Evolutionary conservation across 2,888 invertebrate species (phyloP).

Genomic region (Leucozona laternaria): DNA sequence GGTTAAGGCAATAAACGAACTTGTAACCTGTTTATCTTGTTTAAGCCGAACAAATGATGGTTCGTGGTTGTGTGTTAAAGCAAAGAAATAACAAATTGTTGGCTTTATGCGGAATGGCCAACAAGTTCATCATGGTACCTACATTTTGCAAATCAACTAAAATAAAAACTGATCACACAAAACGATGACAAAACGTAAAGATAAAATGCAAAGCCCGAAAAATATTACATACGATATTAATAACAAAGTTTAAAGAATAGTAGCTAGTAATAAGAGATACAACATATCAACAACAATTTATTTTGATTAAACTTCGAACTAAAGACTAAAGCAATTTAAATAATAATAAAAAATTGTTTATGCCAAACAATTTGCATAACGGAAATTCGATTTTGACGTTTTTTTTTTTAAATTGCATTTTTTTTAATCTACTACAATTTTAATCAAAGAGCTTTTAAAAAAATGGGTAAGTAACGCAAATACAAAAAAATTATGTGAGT

Average conservation of each 20-base stretch:
- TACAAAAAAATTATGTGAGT: too few relatives aligned
- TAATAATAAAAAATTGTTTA: too few relatives aligned
- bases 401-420: too few relatives aligned
- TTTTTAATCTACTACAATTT: too few relatives aligned
- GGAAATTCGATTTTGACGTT: too few relatives aligned
- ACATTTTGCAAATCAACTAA: constrained; percentile 25
- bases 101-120: constrained; percentile 18
- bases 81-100: constrained; percentile 33
- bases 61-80: constrained; percentile 40
- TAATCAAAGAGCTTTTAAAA: too few relatives aligned
- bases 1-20: constrained; percentile 67
- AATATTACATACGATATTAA: neutral
- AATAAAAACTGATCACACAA: neutral
- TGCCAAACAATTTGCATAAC: too few relatives aligned
- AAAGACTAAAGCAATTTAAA: too few relatives aligned
- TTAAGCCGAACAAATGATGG: constrained; percentile 55
- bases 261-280: neutral
- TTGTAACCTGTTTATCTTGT: constrained; percentile 74
- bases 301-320: too few relatives aligned
- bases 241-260: neutral
- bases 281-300: too few relatives aligned
- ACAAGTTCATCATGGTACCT: constrained; percentile 50
- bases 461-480: too few relatives aligned
- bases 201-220: neutral
- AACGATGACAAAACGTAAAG: neutral